These are phyloP conservation scores for Proterorhinus semilunaris DNA, from an alignment of 2,113 vertebrate genomes.

Conservation along the genomic window DNA sequence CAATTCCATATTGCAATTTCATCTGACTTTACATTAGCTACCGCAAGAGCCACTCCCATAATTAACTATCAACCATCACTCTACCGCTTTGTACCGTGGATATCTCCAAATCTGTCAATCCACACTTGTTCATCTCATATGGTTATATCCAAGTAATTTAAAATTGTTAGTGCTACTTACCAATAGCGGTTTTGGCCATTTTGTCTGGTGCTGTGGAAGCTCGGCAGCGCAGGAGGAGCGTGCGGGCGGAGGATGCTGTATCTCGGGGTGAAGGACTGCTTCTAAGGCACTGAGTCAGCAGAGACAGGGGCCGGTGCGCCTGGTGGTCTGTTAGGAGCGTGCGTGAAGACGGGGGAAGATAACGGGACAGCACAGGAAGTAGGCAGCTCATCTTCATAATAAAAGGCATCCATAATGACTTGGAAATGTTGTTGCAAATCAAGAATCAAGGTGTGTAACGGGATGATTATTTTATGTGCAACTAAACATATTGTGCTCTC, in stretches of 20 bases:
- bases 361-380: conserved; percentile 26
- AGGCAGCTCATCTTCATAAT: conserved; percentile 22
- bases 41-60: conserved; percentile 63
- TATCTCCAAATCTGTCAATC: conserved; percentile 49
- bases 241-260: conserved; percentile 61
- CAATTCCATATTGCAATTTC: conserved; percentile 1
- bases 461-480: no score
- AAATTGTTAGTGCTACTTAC: conserved; percentile 63
- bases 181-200: conserved; percentile 80
- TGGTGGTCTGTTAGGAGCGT: conserved; percentile 56
- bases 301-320: conserved; percentile 61
- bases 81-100: conserved; percentile 67
- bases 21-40: conserved; percentile 38
- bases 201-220: conserved; percentile 44
- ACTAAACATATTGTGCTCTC: no score
- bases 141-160: not conserved
- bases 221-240: conserved; percentile 42
- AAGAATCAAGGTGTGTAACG: no score
- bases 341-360: conserved; percentile 40
- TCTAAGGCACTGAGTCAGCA: conserved; percentile 85
- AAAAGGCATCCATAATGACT: conserved; percentile 27
- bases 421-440: no score
- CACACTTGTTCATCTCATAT: not conserved
- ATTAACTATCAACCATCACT: conserved; percentile 62
- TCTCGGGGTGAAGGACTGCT: conserved; percentile 65